Evolutionary conservation across 2,113 vertebrate species (phyloP).

Genomic region (Ciconia stormi): DNA sequence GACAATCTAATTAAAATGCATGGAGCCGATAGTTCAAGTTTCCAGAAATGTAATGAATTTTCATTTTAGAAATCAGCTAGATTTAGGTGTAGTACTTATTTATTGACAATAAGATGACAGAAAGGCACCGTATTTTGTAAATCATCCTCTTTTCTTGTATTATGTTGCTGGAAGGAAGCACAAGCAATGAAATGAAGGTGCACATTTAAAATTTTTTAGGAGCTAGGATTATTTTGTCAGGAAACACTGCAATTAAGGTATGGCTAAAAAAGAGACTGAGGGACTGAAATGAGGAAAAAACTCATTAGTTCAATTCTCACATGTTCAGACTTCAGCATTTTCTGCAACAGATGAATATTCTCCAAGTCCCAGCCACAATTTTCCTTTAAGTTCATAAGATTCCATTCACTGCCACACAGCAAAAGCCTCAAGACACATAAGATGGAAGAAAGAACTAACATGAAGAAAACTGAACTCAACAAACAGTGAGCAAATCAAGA

Average conservation of each 20-base stretch:
- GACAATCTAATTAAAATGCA: conserved; percentile 81
- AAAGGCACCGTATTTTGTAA: background rate
- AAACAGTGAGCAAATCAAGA: conserved; percentile 57
- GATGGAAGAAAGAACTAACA: conserved; percentile 34
- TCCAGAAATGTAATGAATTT: conserved; percentile 71
- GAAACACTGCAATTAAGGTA: conserved; percentile 23
- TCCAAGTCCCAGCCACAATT: conserved; percentile 45
- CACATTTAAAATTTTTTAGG: background rate
- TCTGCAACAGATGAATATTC: conserved; percentile 45
- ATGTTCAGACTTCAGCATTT: conserved; percentile 51
- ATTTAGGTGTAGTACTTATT: conserved; percentile 3
- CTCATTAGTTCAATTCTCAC: conserved; percentile 47
- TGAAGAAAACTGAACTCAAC: conserved; percentile 57
- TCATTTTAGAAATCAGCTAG: conserved; percentile 60
- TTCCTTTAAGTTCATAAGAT: conserved; percentile 30
- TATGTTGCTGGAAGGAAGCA: background rate
- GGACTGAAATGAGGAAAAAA: background rate
- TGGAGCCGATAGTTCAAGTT: conserved; percentile 72
- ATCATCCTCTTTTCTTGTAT: background rate
- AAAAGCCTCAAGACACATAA: conserved; percentile 16
- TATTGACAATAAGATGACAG: conserved; percentile 30
- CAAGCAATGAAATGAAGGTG: background rate
- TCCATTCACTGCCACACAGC: conserved; percentile 9
- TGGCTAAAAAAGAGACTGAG: conserved; percentile 21
- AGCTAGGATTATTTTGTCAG: background rate